Base-by-base conservation (phyloP, 1,140 invertebrate genomes). In the Cotesia vestalis region DNA sequence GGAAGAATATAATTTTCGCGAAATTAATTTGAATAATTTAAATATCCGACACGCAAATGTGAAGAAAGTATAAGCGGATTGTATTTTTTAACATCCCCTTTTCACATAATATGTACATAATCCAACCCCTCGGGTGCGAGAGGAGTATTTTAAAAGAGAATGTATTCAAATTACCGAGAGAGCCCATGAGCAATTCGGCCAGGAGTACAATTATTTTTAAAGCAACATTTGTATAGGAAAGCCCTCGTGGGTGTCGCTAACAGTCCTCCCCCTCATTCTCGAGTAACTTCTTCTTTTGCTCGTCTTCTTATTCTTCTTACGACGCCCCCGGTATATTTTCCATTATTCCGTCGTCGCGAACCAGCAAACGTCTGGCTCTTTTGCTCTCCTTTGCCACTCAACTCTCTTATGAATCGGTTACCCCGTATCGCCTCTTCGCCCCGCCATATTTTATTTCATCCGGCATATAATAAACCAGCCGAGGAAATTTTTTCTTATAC, bases 141-240 rank as follows among this genome's bases (percentile, higher is more conserved):
- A 46, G 40, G 6, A 46, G 64, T 51, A 55, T 66, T 73, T 77
- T 76, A 70, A 70, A 74, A 72, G 77, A 76, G 71, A 76, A 76
- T 27, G 27, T 78, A 78, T 77, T 78, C 76, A 78, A 78, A 78
- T 78, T 78, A 77, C 76, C 63, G 64, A 6, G 38, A 75, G 61
- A 75, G 61, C 72, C 74, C 76, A 74, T 78, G 73, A 75, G 63
- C 75, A 75, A 75, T 78, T 76, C 73, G 73, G 76, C 61, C 60
- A 66, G 66, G 63, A 36, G 69, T 53, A 73, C 77, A 78, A 78
- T 78, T 79, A 79, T 78, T 78, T 78, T 76, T 74, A 73, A 74
- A 71, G 67, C 71, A 69, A 62, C 69, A 78, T 77, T 46, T 46
- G 40, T 46, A 46, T 46, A 64, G 63, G 63, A 72, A 40, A 53